Conservation (phyloP, 2,797 vertebrate genomes). For the Artibeus lituratus region DNA sequence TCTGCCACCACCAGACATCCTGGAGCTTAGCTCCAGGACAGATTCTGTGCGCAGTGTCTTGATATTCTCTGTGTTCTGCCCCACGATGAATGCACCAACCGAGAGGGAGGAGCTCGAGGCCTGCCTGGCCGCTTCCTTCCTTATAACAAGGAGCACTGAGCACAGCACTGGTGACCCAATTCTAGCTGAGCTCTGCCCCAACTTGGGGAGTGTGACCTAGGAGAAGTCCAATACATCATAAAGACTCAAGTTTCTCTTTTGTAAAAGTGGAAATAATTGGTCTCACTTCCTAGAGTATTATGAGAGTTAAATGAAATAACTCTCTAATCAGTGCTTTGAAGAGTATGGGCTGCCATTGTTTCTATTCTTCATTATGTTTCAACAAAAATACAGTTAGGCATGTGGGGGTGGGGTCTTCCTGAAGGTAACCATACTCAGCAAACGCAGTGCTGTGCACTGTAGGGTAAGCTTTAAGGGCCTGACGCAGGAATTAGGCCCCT, state of each 20-base stretch:
- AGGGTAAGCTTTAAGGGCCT: neutral
- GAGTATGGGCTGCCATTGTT: neutral
- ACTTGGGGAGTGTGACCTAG: neutral
- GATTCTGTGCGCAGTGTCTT: neutral
- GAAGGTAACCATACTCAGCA: fast-evolving
- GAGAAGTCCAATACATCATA: neutral
- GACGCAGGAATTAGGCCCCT: neutral
- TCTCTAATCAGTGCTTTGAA: neutral
- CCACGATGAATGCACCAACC: neutral
- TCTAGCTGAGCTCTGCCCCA: neutral
- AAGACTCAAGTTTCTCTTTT: neutral
- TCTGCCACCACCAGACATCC: too few species aligned
- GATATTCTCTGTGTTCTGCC: neutral
- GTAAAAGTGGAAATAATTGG: neutral
- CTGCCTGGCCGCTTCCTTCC: neutral
- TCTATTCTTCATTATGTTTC: neutral
- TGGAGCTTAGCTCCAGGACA: fast-evolving
- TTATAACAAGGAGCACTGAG: neutral
- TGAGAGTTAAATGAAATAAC: neutral
- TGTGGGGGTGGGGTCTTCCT: neutral
- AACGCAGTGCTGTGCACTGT: fast-evolving
- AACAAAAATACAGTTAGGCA: neutral
- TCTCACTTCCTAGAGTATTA: neutral
- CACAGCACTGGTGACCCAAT: neutral
- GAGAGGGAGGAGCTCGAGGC: neutral